phyloP scores from a whole-genome alignment of 2,113 vertebrate species.

The Catharus bicknelli region DNA sequence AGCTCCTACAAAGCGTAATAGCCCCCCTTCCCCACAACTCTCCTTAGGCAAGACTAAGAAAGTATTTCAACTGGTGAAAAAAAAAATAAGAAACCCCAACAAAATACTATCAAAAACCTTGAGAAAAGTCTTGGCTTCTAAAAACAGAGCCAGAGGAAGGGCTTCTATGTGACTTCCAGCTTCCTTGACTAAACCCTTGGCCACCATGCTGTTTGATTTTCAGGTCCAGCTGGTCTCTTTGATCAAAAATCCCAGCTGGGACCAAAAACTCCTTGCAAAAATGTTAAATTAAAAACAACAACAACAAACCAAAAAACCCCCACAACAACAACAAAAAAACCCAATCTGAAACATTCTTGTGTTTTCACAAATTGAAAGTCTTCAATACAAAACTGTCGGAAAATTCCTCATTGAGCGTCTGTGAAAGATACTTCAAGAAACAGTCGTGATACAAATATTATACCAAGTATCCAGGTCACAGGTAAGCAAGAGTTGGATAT shows the following conservation, averaged over 20 bases:
- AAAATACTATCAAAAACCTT: not conserved
- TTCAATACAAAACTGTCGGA: not conserved
- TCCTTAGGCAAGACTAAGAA: not conserved
- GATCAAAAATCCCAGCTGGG: not conserved
- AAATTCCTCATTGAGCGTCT: not conserved
- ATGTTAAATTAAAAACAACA: not conserved
- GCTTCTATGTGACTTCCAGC: not conserved
- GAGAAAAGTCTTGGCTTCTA: not conserved
- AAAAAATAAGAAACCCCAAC: too few relatives aligned
- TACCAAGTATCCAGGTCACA: not conserved
- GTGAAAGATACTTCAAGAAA: conserved; percentile 19
- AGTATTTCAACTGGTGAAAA: not conserved
- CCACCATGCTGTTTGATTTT: not conserved
- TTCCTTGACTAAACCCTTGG: not conserved
- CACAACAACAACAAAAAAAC: too few relatives aligned
- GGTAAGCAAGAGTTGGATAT: conserved; percentile 8
- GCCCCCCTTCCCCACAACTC: fast-evolving
- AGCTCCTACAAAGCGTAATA: not conserved
- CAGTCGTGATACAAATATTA: not conserved
- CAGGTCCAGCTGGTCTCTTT: not conserved
- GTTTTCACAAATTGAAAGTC: not conserved
- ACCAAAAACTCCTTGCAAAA: not conserved
- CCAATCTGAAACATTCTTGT: not conserved
- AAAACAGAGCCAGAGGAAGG: not conserved
- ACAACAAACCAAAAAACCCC: not conserved